Evolutionary conservation across 2,888 invertebrate species (phyloP), one percentile per base, ranked within the genome.

Genomic region (Drosophila gaucha): DNA sequence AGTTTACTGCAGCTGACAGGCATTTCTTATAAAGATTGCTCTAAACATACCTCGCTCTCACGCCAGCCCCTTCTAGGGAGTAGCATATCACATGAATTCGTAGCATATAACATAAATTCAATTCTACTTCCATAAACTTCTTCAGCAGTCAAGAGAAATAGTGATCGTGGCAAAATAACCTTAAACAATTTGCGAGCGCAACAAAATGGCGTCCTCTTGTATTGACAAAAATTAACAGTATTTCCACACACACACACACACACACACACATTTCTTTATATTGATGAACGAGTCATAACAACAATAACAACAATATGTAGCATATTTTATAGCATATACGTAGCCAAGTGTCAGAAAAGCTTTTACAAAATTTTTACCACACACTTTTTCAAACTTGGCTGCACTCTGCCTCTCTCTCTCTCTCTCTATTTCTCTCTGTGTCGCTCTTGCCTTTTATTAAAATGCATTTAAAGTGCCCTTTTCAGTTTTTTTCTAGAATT

Each of bases 341-440:
- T 22, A 36, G 51, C 47, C 69, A 75, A 75, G 75, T 83, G 78
- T 79, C 67, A 58, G 65, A 62, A 67, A 78, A 79, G 83, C 84
- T 78, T 83, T 83, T 83, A 70, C 69, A 69, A 74, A 62, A 67
- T 62, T 52, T 67, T 52, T 20, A 24, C 51, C 35, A 14, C 56
- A 28, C 30, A 39, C 33, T 44, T 38, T 51, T n/a, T 28, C 51
- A 51, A 51, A 39, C 39, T 51, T 39, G 14, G 14, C 46, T 46
- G 20, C n/a, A 12, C n/a, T 31, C 20, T 14, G 31, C 6, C 18
- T 8, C 22, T 26, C 41, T 39, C 31, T 9, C 24, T 6, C 18
- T 18, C 49, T 10, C 24, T 47, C n/a, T 0, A 31, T 16, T 3
- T 38, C 9, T 43, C 8, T 22, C 14, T 43, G 16, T 9, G 24